Percentiles rank a stretch among this genome's conserved stretches.
Evolutionary conservation across 2,797 vertebrate genomes (phyloP).

Genomic region (Acipenser transmontanus): DNA sequence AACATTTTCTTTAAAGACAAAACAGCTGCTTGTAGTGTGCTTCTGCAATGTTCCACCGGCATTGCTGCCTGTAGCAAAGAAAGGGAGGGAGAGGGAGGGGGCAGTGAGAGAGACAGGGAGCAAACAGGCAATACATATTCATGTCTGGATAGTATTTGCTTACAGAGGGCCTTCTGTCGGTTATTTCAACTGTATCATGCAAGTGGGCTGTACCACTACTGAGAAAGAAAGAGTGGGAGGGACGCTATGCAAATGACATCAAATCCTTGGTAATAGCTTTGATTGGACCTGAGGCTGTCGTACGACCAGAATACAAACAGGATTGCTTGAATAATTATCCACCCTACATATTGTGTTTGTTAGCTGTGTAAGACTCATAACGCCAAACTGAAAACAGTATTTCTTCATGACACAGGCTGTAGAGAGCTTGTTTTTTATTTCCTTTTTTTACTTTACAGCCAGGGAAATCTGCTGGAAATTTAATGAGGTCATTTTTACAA

Average conservation of each 20-base stretch:
- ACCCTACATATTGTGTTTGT: neutral
- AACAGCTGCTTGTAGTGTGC: too few species aligned
- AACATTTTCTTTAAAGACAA: too few species aligned
- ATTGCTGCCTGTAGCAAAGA: constrained; percentile 16
- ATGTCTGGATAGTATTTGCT: constrained; percentile 21
- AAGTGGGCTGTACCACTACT: constrained; percentile 7
- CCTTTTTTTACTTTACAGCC: neutral
- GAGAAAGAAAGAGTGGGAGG: neutral
- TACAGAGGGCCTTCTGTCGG: constrained; percentile 29
- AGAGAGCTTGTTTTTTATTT: neutral
- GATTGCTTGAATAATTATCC: neutral
- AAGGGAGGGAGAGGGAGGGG: constrained; percentile 7
- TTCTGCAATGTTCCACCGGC: too few species aligned
- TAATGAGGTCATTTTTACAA: too few species aligned
- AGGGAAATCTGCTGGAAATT: too few species aligned
- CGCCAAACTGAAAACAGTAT: too few species aligned
- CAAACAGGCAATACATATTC: constrained; percentile 34
- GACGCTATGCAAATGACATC: neutral
- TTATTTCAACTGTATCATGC: constrained; percentile 26
- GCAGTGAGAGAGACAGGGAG: constrained; percentile 14
- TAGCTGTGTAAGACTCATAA: neutral
- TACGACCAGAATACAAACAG: neutral
- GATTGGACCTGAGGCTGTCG: neutral
- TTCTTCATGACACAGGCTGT: neutral
- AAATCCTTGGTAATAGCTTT: constrained; percentile 1